Evolutionary conservation across 2,888 invertebrate species (phyloP), one percentile per base, ranked within the genome.

Genomic region (Tiliacea aurago): DNA sequence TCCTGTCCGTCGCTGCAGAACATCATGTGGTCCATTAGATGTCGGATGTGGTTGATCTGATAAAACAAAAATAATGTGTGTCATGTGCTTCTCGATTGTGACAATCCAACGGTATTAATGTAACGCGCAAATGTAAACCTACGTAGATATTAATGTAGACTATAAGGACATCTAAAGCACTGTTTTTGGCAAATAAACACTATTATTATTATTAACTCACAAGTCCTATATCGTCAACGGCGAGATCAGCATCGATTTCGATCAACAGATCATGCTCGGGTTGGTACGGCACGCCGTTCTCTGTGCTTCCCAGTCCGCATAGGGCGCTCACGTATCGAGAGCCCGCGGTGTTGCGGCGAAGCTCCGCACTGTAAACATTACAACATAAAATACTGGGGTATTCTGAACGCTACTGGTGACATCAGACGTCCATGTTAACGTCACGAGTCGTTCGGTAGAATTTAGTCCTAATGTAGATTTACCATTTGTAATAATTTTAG

Each of bases 181-280:
- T 18, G 18, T 55, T 11, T 53, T 13, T 53, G 7, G 2, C 2
- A 43, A 43, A 43, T 23, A 23, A 43, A 62, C 11, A n/a, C 37
- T 59, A 45, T 28, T 7, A 18, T 61, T 61, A 45, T 47, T 33
- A 47, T 49, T 10, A 49, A 49, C 94, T 93, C 85, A 98, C 98
- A 88, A 94, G 90, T 66, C 97, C 95, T 47, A 98, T 95, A 87
- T 98, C 98, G 3, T 97, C 96, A 5, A 97, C 96, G 68, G 94
- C 92, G 66, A 99, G 96, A 71, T 97, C 97, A 0, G 97, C 97
- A 92, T 99, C 99, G 90, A 99, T 97, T 69, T 96, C 94, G 13
- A 99, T 92, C 67, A 98, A 97, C 87, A 99, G 96, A 92, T 99
- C 99, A 92, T 99, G 99, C 84, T 98, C 98, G 13, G 97, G 97